Evolutionary conservation across 1,140 invertebrate species (phyloP), one percentile per base, ranked within the genome.

Genomic region (Bombus picipes): DNA sequence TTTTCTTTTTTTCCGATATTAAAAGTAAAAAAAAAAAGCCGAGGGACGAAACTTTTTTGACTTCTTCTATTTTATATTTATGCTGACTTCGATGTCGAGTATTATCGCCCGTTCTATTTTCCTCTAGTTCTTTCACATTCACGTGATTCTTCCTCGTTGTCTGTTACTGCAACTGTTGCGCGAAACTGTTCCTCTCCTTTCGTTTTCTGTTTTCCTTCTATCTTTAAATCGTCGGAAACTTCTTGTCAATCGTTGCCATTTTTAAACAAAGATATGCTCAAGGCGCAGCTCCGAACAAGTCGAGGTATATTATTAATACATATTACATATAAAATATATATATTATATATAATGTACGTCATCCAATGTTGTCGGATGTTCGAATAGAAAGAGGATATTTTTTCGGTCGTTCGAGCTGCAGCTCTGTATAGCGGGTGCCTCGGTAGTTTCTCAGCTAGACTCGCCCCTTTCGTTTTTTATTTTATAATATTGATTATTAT

Each of bases 171-270:
- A 22, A 71, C 25, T 39, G 22, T 10, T 71, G 10, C 5, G 1
- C 25, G 25, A 28, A 71, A 4, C 0, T 41, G 28, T 41, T 66
- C 47, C 18, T 13, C 12, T 6, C 8, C 0, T 22, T 85, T 77
- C 81, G 83, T 62, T 65, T 87, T 83, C 59, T 22, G 28, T 76
- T 85, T 90, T 87, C 68, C 78, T 91, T 90, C 77, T 81, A 81
- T 84, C 77, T 90, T 72, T 0, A 43, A 85, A 81, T 91, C 83
- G 83, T 86, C 86, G 81, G 86, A 72, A 88, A 90, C 83, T 91
- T 92, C 90, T 92, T 89, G 91, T 92, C 91, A 92, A 92, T 88
- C 85, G 91, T 91, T 92, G 90, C 92, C 92, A 93, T 92, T 90
- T 77, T 90, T 86, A 90, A 90, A 91, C 86, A 86, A 91, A 90